phyloP scores from a whole-genome alignment of 2,888 invertebrate genomes.

The Cantharis nigra region DNA sequence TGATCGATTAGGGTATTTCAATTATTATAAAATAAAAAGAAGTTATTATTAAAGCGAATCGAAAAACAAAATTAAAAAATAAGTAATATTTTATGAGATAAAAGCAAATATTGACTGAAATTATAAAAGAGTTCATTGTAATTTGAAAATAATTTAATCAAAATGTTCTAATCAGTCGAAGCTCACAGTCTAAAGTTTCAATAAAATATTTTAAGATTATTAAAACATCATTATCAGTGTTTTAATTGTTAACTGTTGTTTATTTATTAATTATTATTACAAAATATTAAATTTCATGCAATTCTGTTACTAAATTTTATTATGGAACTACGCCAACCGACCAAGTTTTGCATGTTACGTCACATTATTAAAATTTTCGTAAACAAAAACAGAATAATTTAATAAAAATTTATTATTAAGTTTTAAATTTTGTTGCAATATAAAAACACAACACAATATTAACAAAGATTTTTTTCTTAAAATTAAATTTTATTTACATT shows the following conservation, averaged over 20 bases:
- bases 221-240: background rate
- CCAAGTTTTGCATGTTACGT: background rate
- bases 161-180: background rate
- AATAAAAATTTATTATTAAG: slow-evolving; percentile 41
- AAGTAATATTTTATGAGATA: background rate
- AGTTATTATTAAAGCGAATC: background rate
- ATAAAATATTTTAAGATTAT: background rate
- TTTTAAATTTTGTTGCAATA: slow-evolving; percentile 52
- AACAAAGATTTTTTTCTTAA: slow-evolving; percentile 49
- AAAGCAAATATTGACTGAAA: background rate
- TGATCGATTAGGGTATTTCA: too few relatives aligned
- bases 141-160: slow-evolving; percentile 1
- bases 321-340: background rate
- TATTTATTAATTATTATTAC: background rate
- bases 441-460: slow-evolving; percentile 56
- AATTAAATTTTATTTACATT: slow-evolving; percentile 34
- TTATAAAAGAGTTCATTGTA: background rate
- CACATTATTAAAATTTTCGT: background rate
- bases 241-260: background rate
- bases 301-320: background rate
- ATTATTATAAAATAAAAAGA: background rate
- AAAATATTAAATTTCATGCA: background rate
- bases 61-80: background rate
- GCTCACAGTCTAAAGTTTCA: slow-evolving; percentile 3
- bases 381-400: slow-evolving; percentile 12